These are phyloP conservation scores for Entomobrya proxima DNA, from an alignment of 2,888 invertebrate species.

Conservation along the genomic window DNA sequence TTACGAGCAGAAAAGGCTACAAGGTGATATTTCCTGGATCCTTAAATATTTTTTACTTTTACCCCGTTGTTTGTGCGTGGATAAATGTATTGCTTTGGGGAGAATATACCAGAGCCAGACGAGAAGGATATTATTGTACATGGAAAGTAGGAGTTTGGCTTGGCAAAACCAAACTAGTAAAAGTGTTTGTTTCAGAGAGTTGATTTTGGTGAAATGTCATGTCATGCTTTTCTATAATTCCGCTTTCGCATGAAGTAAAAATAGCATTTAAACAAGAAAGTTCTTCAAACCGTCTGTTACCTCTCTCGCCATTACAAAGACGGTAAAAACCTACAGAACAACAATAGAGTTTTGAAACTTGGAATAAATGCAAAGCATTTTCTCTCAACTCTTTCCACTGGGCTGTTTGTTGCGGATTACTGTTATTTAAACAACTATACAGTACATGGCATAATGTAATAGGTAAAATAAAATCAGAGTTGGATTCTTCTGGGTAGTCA, in stretches of 20 bases:
- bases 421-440: not conserved
- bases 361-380: conserved; percentile 53
- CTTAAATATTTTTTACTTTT: too few relatives aligned
- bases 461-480: too few relatives aligned
- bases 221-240: conserved; percentile 41
- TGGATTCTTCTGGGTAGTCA: too few relatives aligned
- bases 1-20: too few relatives aligned
- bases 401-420: conserved; percentile 41
- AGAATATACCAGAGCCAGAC: too few relatives aligned
- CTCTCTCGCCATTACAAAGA: conserved; percentile 35
- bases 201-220: conserved; percentile 41
- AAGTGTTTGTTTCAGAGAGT: not conserved
- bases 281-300: conserved; percentile 62
- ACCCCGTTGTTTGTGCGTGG: too few relatives aligned
- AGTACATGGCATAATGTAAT: not conserved
- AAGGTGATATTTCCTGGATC: too few relatives aligned
- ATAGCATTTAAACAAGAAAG: conserved; percentile 33
- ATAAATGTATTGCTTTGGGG: too few relatives aligned
- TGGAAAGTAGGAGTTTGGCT: too few relatives aligned
- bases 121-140: too few relatives aligned
- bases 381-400: conserved; percentile 25
- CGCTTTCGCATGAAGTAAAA: conserved; percentile 35
- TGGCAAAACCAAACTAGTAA: not conserved
- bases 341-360: conserved; percentile 25
- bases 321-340: conserved; percentile 40